Percentiles rank a stretch among this genome's conserved stretches.
Evolutionary conservation across 2,888 invertebrate species (phyloP).

Genomic region (Tyria jacobaeae): DNA sequence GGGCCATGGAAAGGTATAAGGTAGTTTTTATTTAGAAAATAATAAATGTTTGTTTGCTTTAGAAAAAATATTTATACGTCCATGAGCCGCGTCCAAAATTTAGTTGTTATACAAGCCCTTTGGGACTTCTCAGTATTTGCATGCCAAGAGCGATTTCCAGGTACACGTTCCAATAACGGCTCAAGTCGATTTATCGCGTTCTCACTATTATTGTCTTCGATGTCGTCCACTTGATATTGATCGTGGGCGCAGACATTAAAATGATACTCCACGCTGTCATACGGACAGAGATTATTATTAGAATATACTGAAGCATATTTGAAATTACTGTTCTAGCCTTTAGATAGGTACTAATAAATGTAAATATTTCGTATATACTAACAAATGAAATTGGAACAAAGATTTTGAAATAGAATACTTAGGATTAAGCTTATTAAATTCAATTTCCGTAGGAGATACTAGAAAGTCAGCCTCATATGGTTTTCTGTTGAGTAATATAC

Average conservation of each 20-base stretch:
- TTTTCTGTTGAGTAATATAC: no score
- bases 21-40: no score
- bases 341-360: neutral
- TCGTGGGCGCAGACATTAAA: slow-evolving; percentile 65
- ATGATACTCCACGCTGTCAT: slow-evolving; percentile 42
- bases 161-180: slow-evolving; percentile 42
- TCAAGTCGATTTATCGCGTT: slow-evolving; percentile 69
- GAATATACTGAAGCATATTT: slow-evolving; percentile 7
- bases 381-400: neutral
- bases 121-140: slow-evolving; percentile 4
- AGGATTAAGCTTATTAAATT: no score
- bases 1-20: no score
- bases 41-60: no score
- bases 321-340: neutral
- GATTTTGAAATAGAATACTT: no score
- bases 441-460: no score
- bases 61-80: neutral
- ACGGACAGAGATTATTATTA: slow-evolving; percentile 27
- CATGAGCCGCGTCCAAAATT: neutral
- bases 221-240: slow-evolving; percentile 61
- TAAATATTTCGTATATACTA: neutral
- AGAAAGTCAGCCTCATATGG: no score
- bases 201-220: slow-evolving; percentile 68
- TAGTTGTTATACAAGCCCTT: neutral
- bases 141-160: slow-evolving; percentile 22